Percentiles rank a stretch among this genome's conserved stretches.
Conservation (phyloP, 92 coral and sea anemone species). For the Epizoanthus illoricatus region DNA sequence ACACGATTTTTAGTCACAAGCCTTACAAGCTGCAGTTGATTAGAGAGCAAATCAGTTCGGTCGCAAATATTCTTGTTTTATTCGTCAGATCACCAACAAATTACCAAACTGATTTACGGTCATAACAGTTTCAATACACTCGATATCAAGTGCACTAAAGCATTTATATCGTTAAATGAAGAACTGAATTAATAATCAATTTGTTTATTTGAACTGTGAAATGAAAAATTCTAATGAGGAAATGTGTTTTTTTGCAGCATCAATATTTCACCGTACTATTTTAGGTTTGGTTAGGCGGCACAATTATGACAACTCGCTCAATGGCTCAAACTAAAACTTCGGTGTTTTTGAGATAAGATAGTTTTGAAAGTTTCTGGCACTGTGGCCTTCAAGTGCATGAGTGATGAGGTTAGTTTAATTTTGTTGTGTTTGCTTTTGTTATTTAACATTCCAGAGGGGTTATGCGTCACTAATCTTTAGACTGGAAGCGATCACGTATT, state of each 20-base stretch:
- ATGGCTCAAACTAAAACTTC: no score
- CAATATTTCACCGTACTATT: neutral
- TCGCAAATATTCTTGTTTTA: constrained; percentile 7
- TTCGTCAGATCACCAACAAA: neutral
- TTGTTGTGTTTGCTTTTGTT: constrained; percentile 1
- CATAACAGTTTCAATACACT: constrained; percentile 25
- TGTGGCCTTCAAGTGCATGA: no score
- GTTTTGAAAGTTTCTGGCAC: no score
- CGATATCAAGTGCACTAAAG: neutral
- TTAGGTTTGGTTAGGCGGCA: neutral
- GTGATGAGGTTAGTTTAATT: no score
- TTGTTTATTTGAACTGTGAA: constrained; percentile 37
- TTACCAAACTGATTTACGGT: neutral
- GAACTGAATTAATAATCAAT: constrained; percentile 7
- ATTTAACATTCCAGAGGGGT: neutral
- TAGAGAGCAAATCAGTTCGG: neutral
- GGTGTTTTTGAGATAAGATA: no score
- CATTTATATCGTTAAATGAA: no score
- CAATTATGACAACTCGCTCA: neutral
- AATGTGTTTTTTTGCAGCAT: neutral
- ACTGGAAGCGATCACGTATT: neutral
- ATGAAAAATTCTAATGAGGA: constrained; percentile 49
- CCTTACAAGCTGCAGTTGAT: constrained; percentile 5
- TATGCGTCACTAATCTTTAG: neutral
- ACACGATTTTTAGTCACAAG: constrained; percentile 15